Evolutionary conservation across 1,140 invertebrate genomes (phyloP), one percentile per base, ranked within the genome.

Genomic region (Apis florea): DNA sequence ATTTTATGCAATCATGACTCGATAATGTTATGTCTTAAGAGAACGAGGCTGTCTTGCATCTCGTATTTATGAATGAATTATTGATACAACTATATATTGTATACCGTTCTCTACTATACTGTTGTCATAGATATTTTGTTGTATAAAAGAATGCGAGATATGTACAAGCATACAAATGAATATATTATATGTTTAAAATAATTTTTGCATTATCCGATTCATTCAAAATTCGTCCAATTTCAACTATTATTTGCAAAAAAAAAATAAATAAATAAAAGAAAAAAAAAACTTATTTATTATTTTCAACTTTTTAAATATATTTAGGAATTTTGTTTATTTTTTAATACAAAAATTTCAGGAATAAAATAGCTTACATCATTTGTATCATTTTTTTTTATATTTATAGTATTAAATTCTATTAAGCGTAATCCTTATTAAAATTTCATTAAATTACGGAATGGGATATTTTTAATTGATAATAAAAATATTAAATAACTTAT

Each of bases 111-210:
- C 84, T 84, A 89, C 86, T 90, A 88, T 92, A 92, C 89, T 89
- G 89, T 92, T 90, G 88, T 91, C 89, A 91, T 93, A 91, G 91
- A 89, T 93, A 93, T 93, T 93, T 93, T 93, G 90, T 93, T 93
- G 92, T 93, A 93, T 89, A 89, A 86, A 88, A 83, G 84, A 85
- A 90, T 89, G 75, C 80, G 64, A 89, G 85, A 90, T 85, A 92
- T 92, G 90, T 93, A 93, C 90, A 90, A 92, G 89, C 88, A 91
- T 92, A 93, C 84, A 91, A 92, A 93, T 90, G 88, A 89, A 92
- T 91, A 93, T 91, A 92, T 92, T 93, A 92, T 93, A 93, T 93
- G 92, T 93, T 93, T 93, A 92, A 93, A 92, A 83, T 92, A 93
- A 79, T 66, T 9, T 72, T 21, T 10, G 59, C 13, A 9, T 66